These are phyloP conservation scores for Campopleginae sp. DNA, from an alignment of 2,888 invertebrate species.

Conservation along the genomic window DNA sequence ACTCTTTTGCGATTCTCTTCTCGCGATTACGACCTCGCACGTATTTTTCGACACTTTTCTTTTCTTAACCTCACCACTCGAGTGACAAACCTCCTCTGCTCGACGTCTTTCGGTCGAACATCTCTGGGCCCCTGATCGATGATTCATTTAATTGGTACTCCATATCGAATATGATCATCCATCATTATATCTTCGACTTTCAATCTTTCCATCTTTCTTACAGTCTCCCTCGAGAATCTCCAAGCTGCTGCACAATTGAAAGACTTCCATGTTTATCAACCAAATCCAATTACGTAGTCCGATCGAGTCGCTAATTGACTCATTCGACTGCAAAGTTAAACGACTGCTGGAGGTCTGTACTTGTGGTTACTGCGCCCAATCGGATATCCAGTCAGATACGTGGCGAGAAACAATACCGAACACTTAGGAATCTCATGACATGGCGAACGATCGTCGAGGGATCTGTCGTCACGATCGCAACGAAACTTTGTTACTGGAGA, in stretches of 20 bases:
- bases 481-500: background rate
- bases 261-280: slow-evolving; percentile 18
- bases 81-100: slow-evolving; percentile 1
- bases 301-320: slow-evolving; percentile 31
- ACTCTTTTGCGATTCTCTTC: slow-evolving; percentile 33
- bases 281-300: slow-evolving; percentile 42
- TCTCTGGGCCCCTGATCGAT: background rate
- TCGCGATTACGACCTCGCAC: slow-evolving; percentile 31
- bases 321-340: slow-evolving; percentile 21
- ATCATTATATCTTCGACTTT: background rate
- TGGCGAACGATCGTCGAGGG: slow-evolving; percentile 48
- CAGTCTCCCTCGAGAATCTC: background rate
- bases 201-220: background rate
- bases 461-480: slow-evolving; percentile 28
- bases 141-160: background rate
- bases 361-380: slow-evolving; percentile 38
- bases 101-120: slow-evolving; percentile 2
- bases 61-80: background rate
- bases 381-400: slow-evolving; percentile 59
- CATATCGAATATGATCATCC: background rate
- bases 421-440: slow-evolving; percentile 73
- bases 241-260: background rate
- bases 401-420: slow-evolving; percentile 66
- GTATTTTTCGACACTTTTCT: slow-evolving; percentile 3
- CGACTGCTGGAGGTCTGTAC: slow-evolving; percentile 24